These are phyloP conservation scores for Bellardia bayeri DNA, from an alignment of 2,888 invertebrate genomes.

Conservation along the genomic window DNA sequence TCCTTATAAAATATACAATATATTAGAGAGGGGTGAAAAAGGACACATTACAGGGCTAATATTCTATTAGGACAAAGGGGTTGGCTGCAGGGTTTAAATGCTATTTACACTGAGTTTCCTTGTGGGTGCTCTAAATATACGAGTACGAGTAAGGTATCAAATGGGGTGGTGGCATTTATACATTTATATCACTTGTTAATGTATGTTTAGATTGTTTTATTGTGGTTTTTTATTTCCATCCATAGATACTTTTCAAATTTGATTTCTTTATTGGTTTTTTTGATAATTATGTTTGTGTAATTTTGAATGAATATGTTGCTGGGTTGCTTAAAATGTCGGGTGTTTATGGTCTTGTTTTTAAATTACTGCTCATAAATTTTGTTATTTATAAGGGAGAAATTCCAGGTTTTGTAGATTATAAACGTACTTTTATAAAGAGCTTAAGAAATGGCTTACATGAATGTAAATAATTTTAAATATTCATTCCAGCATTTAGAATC, in stretches of 20 bases:
- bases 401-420: constrained; percentile 15
- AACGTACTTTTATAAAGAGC: constrained; percentile 30
- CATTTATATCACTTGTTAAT: constrained; percentile 59
- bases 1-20: background rate
- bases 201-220: constrained; percentile 58
- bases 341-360: constrained; percentile 3
- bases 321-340: background rate
- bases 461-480: background rate
- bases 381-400: constrained; percentile 25
- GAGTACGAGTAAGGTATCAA: background rate
- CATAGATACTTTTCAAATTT: constrained; percentile 25
- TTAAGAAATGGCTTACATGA: background rate
- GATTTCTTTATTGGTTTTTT: constrained; percentile 21
- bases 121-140: constrained; percentile 21
- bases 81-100: constrained; percentile 40
- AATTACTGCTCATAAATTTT: constrained; percentile 43
- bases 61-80: constrained; percentile 37
- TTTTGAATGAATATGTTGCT: background rate
- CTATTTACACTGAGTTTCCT: constrained; percentile 9
- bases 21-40: constrained; percentile 13
- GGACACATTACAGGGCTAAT: background rate
- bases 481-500: constrained; percentile 4
- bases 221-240: constrained; percentile 55
- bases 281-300: background rate
- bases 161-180: constrained; percentile 35